phyloP scores from a whole-genome alignment of 2,113 vertebrate genomes.

The Callionymus lyra region DNA sequence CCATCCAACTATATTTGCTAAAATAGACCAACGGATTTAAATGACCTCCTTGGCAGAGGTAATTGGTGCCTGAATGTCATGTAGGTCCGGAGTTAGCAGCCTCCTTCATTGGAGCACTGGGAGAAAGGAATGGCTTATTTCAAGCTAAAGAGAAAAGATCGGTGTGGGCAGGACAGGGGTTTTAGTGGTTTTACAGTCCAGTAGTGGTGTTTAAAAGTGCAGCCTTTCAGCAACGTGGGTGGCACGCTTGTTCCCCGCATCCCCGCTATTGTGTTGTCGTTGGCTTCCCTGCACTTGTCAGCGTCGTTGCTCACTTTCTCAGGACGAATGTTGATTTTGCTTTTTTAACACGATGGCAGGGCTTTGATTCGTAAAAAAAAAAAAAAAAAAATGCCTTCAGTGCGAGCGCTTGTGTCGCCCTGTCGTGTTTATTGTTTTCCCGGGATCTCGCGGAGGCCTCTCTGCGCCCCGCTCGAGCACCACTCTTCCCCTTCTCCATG shows the following conservation, averaged over 20 bases:
- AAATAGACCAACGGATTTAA: too few relatives aligned
- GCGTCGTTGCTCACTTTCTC: conserved; percentile 90
- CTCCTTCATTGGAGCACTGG: conserved; percentile 19
- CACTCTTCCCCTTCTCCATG: conserved; percentile 27
- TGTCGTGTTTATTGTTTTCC: conserved; percentile 74
- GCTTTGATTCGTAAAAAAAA: conserved; percentile 76
- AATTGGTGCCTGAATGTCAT: too few relatives aligned
- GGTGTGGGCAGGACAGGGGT: conserved; percentile 88
- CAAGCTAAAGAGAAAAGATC: conserved; percentile 82
- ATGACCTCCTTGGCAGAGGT: conserved; percentile 3
- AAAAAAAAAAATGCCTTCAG: too few relatives aligned
- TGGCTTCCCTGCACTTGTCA: conserved; percentile 93
- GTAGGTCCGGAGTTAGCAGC: conserved; percentile 32
- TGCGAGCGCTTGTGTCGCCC: conserved; percentile 76
- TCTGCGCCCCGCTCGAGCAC: conserved; percentile 19
- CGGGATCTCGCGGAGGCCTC: conserved; percentile 11
- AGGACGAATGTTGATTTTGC: conserved; percentile 94
- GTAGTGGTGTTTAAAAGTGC: conserved; percentile 88
- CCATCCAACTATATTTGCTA: too few relatives aligned
- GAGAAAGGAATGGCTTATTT: conserved; percentile 69
- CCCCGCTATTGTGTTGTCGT: conserved; percentile 86
- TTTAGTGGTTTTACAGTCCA: conserved; percentile 92
- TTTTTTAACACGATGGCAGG: conserved; percentile 76
- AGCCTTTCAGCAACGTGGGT: conserved; percentile 96
- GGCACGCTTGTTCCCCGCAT: conserved; percentile 86